Conservation (phyloP, 2,113 vertebrate genomes). For the Oreochromis spilurus region DNA sequence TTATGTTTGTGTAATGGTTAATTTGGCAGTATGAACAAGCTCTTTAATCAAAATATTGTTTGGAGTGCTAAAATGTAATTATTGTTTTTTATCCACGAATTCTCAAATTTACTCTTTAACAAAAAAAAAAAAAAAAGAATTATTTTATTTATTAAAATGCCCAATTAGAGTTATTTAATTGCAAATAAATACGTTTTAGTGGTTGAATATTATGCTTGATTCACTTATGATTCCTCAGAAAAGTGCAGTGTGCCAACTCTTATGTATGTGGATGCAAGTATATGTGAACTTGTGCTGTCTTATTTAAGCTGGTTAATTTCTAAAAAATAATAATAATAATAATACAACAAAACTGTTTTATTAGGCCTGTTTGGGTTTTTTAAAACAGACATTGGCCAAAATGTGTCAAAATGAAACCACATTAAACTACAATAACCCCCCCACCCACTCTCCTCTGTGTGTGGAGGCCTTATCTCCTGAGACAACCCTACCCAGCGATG, state of each 20-base stretch:
- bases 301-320: neutral
- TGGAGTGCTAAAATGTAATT: neutral
- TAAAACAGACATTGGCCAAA: neutral
- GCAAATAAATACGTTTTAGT: neutral
- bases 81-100: neutral
- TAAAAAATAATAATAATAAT: neutral
- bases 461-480: constrained; percentile 10
- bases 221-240: neutral
- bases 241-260: neutral
- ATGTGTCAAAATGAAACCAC: neutral
- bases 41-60: rapidly evolving
- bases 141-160: neutral
- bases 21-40: neutral
- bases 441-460: neutral
- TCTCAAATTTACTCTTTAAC: neutral
- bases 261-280: neutral
- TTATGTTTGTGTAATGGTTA: neutral
- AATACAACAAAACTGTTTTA: neutral
- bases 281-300: neutral
- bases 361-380: neutral
- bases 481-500: neutral
- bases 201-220: neutral
- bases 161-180: neutral
- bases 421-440: neutral
- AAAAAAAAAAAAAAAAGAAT: neutral